Percentiles rank a stretch among this genome's conserved stretches.
phyloP scores from a whole-genome alignment of 2,797 vertebrate species.

The Thunnus albacares region DNA sequence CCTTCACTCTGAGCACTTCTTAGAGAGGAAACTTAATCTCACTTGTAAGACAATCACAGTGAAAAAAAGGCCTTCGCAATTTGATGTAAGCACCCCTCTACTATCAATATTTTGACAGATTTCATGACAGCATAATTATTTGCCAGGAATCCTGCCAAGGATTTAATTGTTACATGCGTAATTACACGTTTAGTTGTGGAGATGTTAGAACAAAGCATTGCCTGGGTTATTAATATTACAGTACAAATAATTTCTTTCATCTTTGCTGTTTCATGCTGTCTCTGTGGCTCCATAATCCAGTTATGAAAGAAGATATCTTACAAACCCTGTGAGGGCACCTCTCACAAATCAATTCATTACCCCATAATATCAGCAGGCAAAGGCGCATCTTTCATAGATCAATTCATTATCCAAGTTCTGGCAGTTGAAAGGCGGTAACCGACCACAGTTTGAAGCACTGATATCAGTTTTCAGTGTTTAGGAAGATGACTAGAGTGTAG shows the following conservation, averaged over 20 bases:
- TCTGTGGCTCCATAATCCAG: slow-evolving; percentile 73
- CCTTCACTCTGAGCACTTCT: slow-evolving; percentile 65
- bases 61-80: slow-evolving; percentile 62
- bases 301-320: slow-evolving; percentile 77
- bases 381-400: slow-evolving; percentile 81
- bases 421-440: slow-evolving; percentile 79
- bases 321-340: slow-evolving; percentile 72
- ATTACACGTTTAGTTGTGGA: slow-evolving; percentile 82
- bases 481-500: slow-evolving; percentile 63
- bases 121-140: slow-evolving; percentile 84
- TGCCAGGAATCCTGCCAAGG: slow-evolving; percentile 75
- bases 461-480: slow-evolving; percentile 80
- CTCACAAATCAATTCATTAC: slow-evolving; percentile 86
- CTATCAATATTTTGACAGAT: slow-evolving; percentile 88
- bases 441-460: slow-evolving; percentile 75
- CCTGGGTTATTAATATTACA: slow-evolving; percentile 76
- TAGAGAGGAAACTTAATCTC: slow-evolving; percentile 78
- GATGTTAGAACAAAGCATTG: slow-evolving; percentile 76
- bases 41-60: slow-evolving; percentile 71
- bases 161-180: slow-evolving; percentile 88
- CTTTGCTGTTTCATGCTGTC: slow-evolving; percentile 59
- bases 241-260: slow-evolving; percentile 76
- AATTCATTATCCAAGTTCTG: slow-evolving; percentile 80
- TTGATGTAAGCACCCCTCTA: slow-evolving; percentile 66
- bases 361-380: slow-evolving; percentile 72